phyloP scores from a whole-genome alignment of 2,888 invertebrate genomes.

The Alcis repandata region DNA sequence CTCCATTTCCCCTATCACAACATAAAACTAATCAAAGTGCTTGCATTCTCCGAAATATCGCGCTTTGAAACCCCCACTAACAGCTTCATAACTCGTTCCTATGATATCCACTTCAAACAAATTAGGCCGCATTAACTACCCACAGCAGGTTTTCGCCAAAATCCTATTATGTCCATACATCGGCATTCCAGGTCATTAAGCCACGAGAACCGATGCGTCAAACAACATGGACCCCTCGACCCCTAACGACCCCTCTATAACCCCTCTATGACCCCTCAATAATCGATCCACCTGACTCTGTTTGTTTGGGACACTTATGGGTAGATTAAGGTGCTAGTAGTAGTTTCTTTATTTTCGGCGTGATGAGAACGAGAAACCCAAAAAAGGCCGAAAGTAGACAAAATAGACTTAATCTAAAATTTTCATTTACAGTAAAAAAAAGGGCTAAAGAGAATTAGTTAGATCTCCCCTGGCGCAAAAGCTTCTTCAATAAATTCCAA shows the following conservation, averaged over 20 bases:
- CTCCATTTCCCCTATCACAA: too few relatives aligned
- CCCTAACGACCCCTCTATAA: conserved; percentile 21
- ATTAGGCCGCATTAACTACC: conserved; percentile 36
- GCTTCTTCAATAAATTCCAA: too few relatives aligned
- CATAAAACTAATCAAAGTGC: too few relatives aligned
- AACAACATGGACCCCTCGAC: conserved; percentile 42
- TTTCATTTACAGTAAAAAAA: background rate
- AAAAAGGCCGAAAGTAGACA: background rate
- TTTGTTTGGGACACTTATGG: conserved; percentile 56
- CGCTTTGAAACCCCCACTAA: conserved; percentile 3
- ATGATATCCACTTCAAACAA: conserved; percentile 39
- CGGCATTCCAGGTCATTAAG: conserved; percentile 54
- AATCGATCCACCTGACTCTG: conserved; percentile 60
- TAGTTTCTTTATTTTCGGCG: conserved; percentile 34
- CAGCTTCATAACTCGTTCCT: conserved; percentile 18
- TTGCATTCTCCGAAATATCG: background rate
- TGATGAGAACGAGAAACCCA: background rate
- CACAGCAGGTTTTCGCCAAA: conserved; percentile 38
- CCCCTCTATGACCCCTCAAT: conserved; percentile 43
- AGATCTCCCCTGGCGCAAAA: too few relatives aligned
- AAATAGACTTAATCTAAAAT: background rate
- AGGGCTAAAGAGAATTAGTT: too few relatives aligned
- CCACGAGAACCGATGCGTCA: conserved; percentile 41
- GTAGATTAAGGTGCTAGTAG: conserved; percentile 34
- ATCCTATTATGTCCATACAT: conserved; percentile 50